Evolutionary conservation across 2,113 vertebrate species (phyloP), one percentile per base, ranked within the genome.

Genomic region (Crotalus tigris): DNA sequence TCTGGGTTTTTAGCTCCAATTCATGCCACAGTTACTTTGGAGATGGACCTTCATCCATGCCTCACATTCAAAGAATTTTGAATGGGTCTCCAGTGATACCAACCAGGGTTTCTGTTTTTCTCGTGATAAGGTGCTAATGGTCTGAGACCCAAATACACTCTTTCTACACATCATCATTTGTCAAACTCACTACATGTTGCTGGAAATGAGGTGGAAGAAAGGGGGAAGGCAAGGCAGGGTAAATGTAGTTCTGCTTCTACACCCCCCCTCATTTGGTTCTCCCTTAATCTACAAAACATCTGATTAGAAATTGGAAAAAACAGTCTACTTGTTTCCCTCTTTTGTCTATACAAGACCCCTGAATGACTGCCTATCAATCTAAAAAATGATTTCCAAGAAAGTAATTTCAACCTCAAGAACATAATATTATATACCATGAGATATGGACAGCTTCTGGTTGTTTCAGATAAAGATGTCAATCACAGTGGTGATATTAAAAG

Each of bases 101-200:
- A 23, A 87, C 95, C 12, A 3, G 92, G 96, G 95, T 95, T 95
- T 98, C 96, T 97, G 98, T 95, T 98, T 96, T 92, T 96, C 97
- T 98, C 96, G 92, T 97, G 98, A 97, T 98, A 98, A 98, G 97
- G 98, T 97, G 98, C 97, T 98, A 98, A 98, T 98, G 95, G 97
- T 95, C 97, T 81, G 87, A 97, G 97, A 97, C 97, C 95, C 26
- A 2, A 97, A 97, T 97, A 95, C 97, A 97, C 98, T 97, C 94
- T 96, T 95, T 92, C 95, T 64, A 90, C 5, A 95, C 92, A 96
- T 96, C 97, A 95, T 97, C 97, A 97, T 98, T 97, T 98, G 97
- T 98, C 98, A 98, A 98, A 97, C 96, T 97, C 95, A 59, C 97
- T 97, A 97, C 97, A 95, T 55, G 92, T 92, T 92, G 94, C 92